phyloP scores from a whole-genome alignment of 1,140 invertebrate genomes.

The Hyles vespertilio region DNA sequence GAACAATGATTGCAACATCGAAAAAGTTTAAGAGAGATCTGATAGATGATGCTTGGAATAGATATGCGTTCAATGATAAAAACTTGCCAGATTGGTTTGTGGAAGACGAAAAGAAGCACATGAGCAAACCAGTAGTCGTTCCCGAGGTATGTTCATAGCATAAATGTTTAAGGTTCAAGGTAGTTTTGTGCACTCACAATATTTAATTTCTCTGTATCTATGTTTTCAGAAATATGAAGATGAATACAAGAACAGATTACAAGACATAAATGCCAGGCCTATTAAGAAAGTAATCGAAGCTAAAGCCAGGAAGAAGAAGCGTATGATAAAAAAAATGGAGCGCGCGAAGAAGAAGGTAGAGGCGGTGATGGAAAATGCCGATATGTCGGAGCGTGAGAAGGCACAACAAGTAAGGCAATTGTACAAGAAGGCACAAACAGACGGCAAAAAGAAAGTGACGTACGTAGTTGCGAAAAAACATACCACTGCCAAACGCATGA shows the following conservation, averaged over 20 bases:
- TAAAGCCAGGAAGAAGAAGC: conserved; percentile 97
- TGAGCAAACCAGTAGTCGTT: conserved; percentile 85
- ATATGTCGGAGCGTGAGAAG: conserved; percentile 94
- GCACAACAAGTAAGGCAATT: conserved; percentile 93
- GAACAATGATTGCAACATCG: conserved; percentile 88
- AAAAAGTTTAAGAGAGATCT: conserved; percentile 91
- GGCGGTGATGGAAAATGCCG: conserved; percentile 90
- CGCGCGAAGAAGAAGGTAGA: conserved; percentile 98
- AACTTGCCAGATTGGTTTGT: conserved; percentile 97
- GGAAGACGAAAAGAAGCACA: conserved; percentile 95
- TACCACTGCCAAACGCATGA: conserved; percentile 83
- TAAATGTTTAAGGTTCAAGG: too few species aligned
- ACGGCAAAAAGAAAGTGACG: conserved; percentile 92
- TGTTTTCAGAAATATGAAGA: conserved; percentile 36
- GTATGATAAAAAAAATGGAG: conserved; percentile 89
- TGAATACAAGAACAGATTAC: conserved; percentile 85
- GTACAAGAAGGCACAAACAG: conserved; percentile 92
- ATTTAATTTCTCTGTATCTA: neutral
- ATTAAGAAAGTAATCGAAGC: conserved; percentile 99
- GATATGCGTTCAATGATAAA: conserved; percentile 91
- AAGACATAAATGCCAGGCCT: conserved; percentile 94
- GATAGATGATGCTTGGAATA: conserved; percentile 92
- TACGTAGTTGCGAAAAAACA: conserved; percentile 97
- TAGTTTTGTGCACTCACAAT: too few species aligned
- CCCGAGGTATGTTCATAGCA: conserved; percentile 79